A percentile compares a stretch with the other conserved stretches of the same genome.
phyloP scores from a whole-genome alignment of 1,140 invertebrate species.

The Sycobia sp. region DNA sequence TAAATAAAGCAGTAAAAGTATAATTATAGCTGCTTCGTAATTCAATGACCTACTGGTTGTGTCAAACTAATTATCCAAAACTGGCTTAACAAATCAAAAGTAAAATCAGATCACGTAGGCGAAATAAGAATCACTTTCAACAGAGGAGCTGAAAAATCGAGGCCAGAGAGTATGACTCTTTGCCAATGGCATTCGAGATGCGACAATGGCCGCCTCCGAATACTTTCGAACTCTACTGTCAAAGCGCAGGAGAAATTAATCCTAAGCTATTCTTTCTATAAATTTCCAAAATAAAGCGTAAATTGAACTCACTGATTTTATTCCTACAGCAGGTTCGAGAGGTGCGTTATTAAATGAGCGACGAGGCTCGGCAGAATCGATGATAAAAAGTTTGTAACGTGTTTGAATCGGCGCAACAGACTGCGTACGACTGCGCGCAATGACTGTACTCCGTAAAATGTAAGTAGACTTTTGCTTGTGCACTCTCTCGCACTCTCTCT shows the following conservation, averaged over 20 bases:
- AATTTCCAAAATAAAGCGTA: too few relatives aligned
- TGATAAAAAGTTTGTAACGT: background rate
- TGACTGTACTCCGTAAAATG: too few relatives aligned
- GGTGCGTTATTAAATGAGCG: too few relatives aligned
- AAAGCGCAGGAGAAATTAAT: background rate
- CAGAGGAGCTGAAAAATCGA: constrained; percentile 9
- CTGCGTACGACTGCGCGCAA: constrained; percentile 7
- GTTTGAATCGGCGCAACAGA: background rate
- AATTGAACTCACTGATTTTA: background rate
- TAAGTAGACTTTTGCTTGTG: too few relatives aligned
- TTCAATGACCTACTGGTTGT: too few relatives aligned
- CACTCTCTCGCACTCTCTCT: too few relatives aligned
- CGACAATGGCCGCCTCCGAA: constrained; percentile 41
- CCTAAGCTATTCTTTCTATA: too few relatives aligned
- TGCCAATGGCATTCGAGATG: background rate
- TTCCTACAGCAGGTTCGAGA: background rate
- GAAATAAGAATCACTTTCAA: constrained; percentile 13
- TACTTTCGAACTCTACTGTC: background rate
- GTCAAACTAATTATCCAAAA: background rate
- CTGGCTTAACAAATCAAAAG: background rate
- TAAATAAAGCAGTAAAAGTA: too few relatives aligned
- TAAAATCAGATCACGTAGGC: background rate
- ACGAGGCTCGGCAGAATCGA: background rate
- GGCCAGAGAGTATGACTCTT: constrained; percentile 25
- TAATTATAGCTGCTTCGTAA: too few relatives aligned